These are phyloP conservation scores for Oophaga sylvatica DNA, from an alignment of 2,797 vertebrate genomes.

Conservation along the genomic window DNA sequence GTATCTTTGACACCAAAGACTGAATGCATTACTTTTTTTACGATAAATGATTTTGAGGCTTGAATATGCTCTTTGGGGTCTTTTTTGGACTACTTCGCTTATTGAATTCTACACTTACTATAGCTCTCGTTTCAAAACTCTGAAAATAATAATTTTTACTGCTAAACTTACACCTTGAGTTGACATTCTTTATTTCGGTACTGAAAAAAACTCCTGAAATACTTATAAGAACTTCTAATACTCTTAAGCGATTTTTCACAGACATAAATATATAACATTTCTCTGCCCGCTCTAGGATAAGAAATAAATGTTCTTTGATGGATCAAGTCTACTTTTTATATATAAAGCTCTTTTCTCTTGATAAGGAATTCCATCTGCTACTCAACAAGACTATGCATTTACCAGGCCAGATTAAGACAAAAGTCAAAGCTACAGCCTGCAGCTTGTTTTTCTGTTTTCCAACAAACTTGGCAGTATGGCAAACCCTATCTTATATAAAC, in stretches of 20 bases:
- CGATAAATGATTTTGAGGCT: too few relatives aligned
- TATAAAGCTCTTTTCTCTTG: conserved; percentile 24
- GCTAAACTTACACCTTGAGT: background rate
- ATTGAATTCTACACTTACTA: background rate
- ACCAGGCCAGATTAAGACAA: conserved; percentile 28
- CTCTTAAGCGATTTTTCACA: conserved; percentile 10
- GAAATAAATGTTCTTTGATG: conserved; percentile 31
- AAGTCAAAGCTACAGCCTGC: conserved; percentile 24
- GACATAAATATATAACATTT: background rate
- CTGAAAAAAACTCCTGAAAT: background rate
- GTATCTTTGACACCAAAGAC: too few relatives aligned
- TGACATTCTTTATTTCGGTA: conserved; percentile 7
- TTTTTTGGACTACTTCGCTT: background rate
- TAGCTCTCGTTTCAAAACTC: background rate
- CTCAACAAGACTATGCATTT: conserved; percentile 29
- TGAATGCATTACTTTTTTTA: too few relatives aligned
- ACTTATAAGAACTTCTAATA: conserved; percentile 20
- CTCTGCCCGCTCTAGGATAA: conserved; percentile 14
- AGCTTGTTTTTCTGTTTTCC: conserved; percentile 32
- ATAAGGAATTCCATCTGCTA: conserved; percentile 38
- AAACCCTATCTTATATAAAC: conserved; percentile 2
- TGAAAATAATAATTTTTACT: background rate
- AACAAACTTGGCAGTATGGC: background rate
- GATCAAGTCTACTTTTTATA: conserved; percentile 19
- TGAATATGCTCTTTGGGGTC: too few relatives aligned